A percentile compares a stretch with the other conserved stretches of the same genome.
These are phyloP conservation scores for Axinella damicornis DNA, from an alignment of 37 sponge, comb jelly and placozoan species.

Conservation along the genomic window DNA sequence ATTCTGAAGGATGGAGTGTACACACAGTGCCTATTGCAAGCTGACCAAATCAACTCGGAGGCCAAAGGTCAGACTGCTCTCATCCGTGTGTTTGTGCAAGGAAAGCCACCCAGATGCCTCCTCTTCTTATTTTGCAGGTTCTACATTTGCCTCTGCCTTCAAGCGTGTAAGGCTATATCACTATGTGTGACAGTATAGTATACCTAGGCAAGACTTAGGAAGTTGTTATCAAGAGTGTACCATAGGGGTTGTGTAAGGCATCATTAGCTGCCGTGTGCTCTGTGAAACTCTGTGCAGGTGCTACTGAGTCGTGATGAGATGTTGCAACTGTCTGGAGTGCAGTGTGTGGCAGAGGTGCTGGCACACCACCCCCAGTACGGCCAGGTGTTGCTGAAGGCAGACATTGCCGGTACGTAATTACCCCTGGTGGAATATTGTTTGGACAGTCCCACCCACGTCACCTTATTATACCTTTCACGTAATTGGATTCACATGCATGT, in stretches of 20 bases:
- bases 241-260: neutral
- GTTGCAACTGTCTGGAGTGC: conserved; percentile 65
- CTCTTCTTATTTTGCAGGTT: conserved; percentile 14
- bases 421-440: too few species aligned
- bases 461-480: too few species aligned
- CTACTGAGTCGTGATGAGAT: conserved; percentile 56
- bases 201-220: too few species aligned
- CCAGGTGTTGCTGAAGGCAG: conserved; percentile 50
- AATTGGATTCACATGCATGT: too few species aligned
- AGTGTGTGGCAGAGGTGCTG: conserved; percentile 64
- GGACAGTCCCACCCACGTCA: too few species aligned
- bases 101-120: too few species aligned
- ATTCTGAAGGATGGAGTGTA: conserved; percentile 34
- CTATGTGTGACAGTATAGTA: neutral
- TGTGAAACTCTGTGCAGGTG: too few species aligned
- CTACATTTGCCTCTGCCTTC: conserved; percentile 65
- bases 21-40: conserved; percentile 58
- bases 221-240: neutral
- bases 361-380: conserved; percentile 48
- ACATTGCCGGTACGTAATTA: conserved; percentile 75
- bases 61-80: conserved; percentile 44
- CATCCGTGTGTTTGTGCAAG: neutral
- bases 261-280: neutral
- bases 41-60: conserved; percentile 55
- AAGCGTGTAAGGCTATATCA: conserved; percentile 42